A percentile compares a stretch with the other conserved stretches of the same genome.
Evolutionary conservation across 2,113 vertebrate species (phyloP).

Genomic region (Prunella himalayana): DNA sequence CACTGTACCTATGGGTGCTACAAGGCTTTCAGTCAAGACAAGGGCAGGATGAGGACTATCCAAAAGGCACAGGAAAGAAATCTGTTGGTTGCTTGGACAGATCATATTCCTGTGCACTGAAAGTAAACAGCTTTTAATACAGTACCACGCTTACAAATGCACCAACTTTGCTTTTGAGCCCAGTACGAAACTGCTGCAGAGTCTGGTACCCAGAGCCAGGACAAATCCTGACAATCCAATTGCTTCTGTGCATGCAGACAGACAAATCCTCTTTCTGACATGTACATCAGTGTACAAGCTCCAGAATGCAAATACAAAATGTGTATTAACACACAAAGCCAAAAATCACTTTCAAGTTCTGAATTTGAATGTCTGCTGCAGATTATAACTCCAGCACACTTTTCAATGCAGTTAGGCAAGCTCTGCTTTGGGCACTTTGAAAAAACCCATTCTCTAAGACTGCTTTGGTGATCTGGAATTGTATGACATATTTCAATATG

Average conservation of each 20-base stretch:
- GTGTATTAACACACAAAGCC: neutral
- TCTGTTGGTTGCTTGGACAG: neutral
- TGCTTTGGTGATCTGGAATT: neutral
- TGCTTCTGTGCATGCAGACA: neutral
- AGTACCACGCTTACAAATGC: neutral
- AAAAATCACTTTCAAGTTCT: neutral
- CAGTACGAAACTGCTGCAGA: neutral
- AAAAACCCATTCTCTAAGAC: neutral
- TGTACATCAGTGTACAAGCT: neutral
- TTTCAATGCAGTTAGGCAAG: neutral
- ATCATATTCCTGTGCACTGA: neutral
- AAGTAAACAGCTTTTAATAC: neutral
- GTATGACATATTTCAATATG: neutral
- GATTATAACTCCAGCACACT: neutral
- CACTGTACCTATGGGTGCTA: neutral
- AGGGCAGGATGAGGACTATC: neutral
- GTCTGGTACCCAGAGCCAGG: neutral
- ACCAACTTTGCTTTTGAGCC: neutral
- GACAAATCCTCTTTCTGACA: neutral
- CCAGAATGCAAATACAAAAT: neutral
- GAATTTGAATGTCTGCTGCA: neutral
- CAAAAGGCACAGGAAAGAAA: neutral
- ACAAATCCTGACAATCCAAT: neutral
- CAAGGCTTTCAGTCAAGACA: slow-evolving; percentile 49
- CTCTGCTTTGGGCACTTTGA: neutral